Conservation (phyloP, 2,113 vertebrate species). For the Tachuris rubrigastra region DNA sequence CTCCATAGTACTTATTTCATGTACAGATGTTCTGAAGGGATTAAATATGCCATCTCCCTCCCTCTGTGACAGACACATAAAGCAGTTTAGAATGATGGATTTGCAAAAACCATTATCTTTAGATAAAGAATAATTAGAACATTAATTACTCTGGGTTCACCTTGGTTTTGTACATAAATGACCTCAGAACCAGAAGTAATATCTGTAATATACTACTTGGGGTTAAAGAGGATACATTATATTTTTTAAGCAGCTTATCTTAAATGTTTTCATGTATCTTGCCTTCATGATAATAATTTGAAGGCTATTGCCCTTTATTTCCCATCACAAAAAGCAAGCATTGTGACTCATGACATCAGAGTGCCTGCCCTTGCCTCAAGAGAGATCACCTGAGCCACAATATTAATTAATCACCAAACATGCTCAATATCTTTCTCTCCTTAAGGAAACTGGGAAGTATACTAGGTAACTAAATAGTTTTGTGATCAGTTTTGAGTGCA, state of each 20-base stretch:
- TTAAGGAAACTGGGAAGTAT: neutral
- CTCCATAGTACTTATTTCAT: neutral
- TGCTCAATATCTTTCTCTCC: neutral
- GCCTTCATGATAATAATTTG: neutral
- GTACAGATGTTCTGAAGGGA: conserved; percentile 50
- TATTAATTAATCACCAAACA: neutral
- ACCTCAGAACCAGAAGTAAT: neutral
- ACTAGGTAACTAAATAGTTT: neutral
- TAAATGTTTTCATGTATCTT: neutral
- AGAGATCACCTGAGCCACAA: neutral
- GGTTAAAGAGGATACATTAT: neutral
- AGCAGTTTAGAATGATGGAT: conserved; percentile 29
- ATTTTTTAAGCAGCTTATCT: neutral
- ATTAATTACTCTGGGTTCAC: conserved; percentile 47
- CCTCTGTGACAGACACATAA: conserved; percentile 5
- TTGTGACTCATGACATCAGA: neutral
- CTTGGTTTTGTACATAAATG: neutral
- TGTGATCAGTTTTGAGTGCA: neutral
- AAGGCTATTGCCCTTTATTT: neutral
- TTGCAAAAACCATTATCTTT: conserved; percentile 15
- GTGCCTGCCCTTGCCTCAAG: neutral
- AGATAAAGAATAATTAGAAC: conserved; percentile 41
- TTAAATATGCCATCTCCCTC: conserved; percentile 22
- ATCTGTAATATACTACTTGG: neutral
- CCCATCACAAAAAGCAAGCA: neutral